Base-by-base conservation (phyloP, 2,888 invertebrate species). In the Drosophila monieri region DNA sequence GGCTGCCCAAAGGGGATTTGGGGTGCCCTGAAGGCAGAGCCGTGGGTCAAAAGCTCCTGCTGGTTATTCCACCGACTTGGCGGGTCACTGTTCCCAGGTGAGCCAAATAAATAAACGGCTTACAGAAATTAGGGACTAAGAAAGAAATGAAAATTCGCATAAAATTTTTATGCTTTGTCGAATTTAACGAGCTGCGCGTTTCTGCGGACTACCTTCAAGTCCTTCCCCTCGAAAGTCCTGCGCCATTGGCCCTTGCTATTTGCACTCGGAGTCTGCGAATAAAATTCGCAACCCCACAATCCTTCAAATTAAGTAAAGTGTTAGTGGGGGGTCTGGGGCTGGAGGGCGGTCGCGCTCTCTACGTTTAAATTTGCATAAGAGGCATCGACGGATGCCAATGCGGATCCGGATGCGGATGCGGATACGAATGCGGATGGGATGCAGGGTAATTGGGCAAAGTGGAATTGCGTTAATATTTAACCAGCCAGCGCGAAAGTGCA, bases 381-480 rank as follows among this genome's bases (percentile, higher is more conserved):
- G 51, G 55, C 35, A 52, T 51, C 18, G 43, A 44, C 65, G 66
- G 46, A 60, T 39, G 54, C 14, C 54, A 9, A 60, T 54, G 46
- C 47, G 62, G 49, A 62, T 54, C 39, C 47, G 62, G 49, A 43
- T 30, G 32, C 47, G 62, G 49, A 43, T 30, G 32, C 30, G 51
- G 18, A 61, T 48, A 51, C 8, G 52, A 15, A 52, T 67, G 51
- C 41, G 61, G 53, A 57, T 56, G 85, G 69, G 69, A 70, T 85
- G 85, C 78, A 80, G 74, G 80, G 78, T 78, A 86, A 85, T 88
- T 85, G 84, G 87, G 74, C 76, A 73, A 74, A 88, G 87, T 80
- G 78, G 74, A 86, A 84, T 88, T 88, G 80, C 85, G 80, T 85
- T 88, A 88, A 85, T 85, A 85, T 85, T 85, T 85, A 86, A 85